Evolutionary conservation across 2,113 vertebrate genomes (phyloP).

Genomic region (Probosciger aterrimus): DNA sequence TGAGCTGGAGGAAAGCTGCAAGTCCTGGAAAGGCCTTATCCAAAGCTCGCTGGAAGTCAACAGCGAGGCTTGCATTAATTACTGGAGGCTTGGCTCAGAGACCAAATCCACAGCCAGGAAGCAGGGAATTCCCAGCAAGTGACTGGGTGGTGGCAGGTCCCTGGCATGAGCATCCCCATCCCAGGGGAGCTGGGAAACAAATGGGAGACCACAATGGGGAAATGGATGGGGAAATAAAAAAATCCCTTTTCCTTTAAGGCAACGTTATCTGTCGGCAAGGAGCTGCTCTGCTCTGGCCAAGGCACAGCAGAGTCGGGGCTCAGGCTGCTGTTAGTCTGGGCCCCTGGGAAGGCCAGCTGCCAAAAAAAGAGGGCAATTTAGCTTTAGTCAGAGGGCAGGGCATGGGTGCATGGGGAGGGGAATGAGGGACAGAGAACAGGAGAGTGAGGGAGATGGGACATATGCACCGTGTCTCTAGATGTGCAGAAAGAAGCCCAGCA

Average conservation of each 20-base stretch:
- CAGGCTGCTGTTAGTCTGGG: constrained; percentile 35
- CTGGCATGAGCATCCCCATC: not conserved
- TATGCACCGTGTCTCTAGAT: not conserved
- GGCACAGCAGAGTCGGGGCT: constrained; percentile 1
- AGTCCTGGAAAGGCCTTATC: constrained; percentile 46
- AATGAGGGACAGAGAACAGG: not conserved
- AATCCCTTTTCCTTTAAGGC: constrained; percentile 49
- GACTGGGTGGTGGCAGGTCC: not conserved
- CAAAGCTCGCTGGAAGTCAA: not conserved
- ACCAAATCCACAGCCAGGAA: not conserved
- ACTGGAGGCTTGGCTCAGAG: not conserved
- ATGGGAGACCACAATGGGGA: not conserved
- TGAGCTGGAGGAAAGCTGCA: constrained; percentile 14
- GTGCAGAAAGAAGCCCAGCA: not conserved
- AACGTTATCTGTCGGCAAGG: not conserved
- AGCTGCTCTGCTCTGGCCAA: not conserved
- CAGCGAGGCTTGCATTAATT: constrained; percentile 2
- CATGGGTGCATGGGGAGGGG: not conserved
- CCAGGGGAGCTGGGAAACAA: not conserved
- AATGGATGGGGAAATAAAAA: not conserved
- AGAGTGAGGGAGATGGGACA: not conserved
- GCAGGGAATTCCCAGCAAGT: not conserved
- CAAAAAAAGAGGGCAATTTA: constrained; percentile 15
- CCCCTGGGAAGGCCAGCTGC: constrained; percentile 32
- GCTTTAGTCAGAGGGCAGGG: not conserved